These are phyloP conservation scores for Girardinus metallicus DNA, from an alignment of 2,797 vertebrate genomes.

Conservation along the genomic window DNA sequence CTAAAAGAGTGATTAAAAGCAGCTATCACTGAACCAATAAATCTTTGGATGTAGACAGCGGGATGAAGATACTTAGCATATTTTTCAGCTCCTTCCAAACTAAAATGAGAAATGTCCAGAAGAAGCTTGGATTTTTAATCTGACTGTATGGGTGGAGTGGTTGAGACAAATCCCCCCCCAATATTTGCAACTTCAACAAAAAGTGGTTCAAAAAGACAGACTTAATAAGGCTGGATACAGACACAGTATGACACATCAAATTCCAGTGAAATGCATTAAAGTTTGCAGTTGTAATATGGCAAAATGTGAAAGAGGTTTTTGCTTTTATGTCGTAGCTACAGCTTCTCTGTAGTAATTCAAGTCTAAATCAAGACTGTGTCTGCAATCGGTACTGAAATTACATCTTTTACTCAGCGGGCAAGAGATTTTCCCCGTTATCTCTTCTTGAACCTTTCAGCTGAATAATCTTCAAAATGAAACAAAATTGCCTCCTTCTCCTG, in stretches of 20 bases:
- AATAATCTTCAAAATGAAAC: conserved; percentile 26
- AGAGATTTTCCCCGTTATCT: conserved; percentile 9
- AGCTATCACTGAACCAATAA: not conserved
- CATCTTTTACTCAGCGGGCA: not conserved
- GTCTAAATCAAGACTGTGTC: not conserved
- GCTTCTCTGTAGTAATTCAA: not conserved
- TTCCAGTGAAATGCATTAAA: not conserved
- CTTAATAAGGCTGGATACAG: not conserved
- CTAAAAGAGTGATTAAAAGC: not conserved
- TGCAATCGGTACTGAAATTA: not conserved
- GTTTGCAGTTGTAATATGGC: not conserved
- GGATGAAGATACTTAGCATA: not conserved
- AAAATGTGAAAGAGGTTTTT: not conserved
- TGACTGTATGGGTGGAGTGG: not conserved
- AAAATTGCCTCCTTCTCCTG: conserved; percentile 24
- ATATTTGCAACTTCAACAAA: not conserved
- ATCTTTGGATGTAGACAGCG: not conserved
- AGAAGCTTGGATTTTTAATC: not conserved
- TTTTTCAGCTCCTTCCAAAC: not conserved
- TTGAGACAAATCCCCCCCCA: not conserved
- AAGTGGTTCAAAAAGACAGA: not conserved
- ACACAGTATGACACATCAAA: not conserved
- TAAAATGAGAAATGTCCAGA: not conserved
- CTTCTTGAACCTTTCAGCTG: conserved; percentile 4
- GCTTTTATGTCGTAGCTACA: not conserved